phyloP scores from a whole-genome alignment of 2,797 vertebrate species.

The Arrhamphus sclerolepis region DNA sequence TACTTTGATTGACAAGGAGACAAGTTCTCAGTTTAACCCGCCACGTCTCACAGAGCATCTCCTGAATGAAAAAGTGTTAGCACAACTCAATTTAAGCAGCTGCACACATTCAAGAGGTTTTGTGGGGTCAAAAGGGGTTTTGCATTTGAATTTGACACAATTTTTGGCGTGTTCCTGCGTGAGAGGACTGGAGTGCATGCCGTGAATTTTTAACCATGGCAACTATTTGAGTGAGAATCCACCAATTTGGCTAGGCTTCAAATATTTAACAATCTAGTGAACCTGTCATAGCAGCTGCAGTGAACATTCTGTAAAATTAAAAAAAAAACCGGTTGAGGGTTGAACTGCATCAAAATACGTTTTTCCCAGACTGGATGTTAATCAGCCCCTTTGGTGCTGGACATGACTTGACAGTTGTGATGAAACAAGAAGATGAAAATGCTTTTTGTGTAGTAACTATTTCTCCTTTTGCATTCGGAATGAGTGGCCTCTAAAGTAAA shows the following conservation, averaged over 20 bases:
- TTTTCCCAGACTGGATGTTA: too few relatives aligned
- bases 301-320: too few relatives aligned
- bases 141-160: conserved; percentile 38
- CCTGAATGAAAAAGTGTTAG: conserved; percentile 68
- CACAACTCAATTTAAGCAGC: conserved; percentile 52
- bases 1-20: conserved; percentile 68
- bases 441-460: too few relatives aligned
- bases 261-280: conserved; percentile 4
- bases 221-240: not conserved
- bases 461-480: too few relatives aligned
- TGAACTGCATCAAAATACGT: too few relatives aligned
- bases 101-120: conserved; percentile 39
- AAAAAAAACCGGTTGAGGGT: too few relatives aligned
- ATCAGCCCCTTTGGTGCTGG: too few relatives aligned
- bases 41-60: conserved; percentile 47
- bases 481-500: too few relatives aligned
- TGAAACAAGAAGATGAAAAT: too few relatives aligned
- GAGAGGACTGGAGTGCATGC: not conserved
- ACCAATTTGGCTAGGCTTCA: not conserved
- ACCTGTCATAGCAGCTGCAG: not conserved
- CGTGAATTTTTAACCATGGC: conserved; percentile 14
- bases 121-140: conserved; percentile 43
- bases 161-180: conserved; percentile 1
- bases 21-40: conserved; percentile 65
- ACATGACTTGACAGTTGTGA: too few relatives aligned